A percentile compares a stretch with the other conserved stretches of the same genome.
These are phyloP conservation scores for Cryptoblepharus egeriae DNA, from an alignment of 2,797 vertebrate genomes.

Conservation along the genomic window DNA sequence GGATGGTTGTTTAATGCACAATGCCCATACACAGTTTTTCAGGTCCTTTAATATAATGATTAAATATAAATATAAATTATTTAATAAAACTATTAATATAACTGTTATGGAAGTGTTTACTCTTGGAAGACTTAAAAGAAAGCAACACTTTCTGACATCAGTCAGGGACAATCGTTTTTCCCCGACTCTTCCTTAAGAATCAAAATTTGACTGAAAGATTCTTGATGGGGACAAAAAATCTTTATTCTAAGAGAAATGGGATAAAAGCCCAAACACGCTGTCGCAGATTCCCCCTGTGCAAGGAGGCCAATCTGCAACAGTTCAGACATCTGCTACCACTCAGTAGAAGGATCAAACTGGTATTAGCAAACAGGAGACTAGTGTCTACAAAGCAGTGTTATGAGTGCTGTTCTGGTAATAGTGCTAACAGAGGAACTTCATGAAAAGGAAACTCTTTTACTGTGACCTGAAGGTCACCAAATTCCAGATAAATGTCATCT, in stretches of 20 bases:
- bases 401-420: constrained; percentile 31
- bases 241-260: neutral
- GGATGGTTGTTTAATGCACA: neutral
- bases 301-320: constrained; percentile 21
- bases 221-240: neutral
- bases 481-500: constrained; percentile 37
- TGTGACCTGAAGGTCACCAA: constrained; percentile 27
- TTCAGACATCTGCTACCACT: constrained; percentile 37
- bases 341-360: constrained; percentile 26
- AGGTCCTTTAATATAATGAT: neutral
- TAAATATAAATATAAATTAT: no score
- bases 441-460: constrained; percentile 32
- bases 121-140: neutral
- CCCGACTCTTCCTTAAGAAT: no score
- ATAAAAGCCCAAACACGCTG: neutral
- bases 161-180: neutral
- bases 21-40: neutral
- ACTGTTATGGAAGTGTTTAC: neutral
- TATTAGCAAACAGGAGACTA: constrained; percentile 37
- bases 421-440: constrained; percentile 29
- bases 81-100: no score
- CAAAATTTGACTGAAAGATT: neutral
- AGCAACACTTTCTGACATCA: neutral
- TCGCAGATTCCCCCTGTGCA: neutral
- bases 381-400: constrained; percentile 35